Conservation (phyloP, 2,797 vertebrate genomes). For the Catostomus latipinnis region DNA sequence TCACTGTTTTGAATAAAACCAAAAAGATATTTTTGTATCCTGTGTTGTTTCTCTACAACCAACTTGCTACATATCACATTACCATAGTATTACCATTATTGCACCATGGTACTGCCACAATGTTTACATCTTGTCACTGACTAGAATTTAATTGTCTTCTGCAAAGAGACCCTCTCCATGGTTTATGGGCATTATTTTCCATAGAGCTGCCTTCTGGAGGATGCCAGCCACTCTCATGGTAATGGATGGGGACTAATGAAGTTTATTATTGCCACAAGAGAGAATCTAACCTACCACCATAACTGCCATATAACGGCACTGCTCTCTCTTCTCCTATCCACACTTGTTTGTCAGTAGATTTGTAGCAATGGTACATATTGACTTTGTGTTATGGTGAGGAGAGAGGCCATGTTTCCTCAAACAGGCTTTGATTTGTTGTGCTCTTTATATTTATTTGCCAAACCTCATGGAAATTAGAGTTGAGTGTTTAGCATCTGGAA, state of each 20-base stretch:
- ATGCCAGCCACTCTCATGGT: conserved; percentile 20
- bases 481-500: conserved; percentile 39
- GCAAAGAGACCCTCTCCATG: conserved; percentile 11
- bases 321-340: conserved; percentile 3
- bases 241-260: conserved; percentile 34
- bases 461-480: conserved; percentile 25
- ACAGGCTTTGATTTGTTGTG: conserved; percentile 38
- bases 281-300: conserved; percentile 36
- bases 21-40: too few relatives aligned
- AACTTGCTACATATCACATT: not conserved
- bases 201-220: conserved; percentile 5
- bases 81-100: not conserved
- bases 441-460: conserved; percentile 36
- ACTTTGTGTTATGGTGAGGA: conserved; percentile 30
- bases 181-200: conserved; percentile 9
- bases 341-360: conserved; percentile 32
- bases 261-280: conserved; percentile 26
- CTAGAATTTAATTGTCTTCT: conserved; percentile 5
- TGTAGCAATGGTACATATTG: conserved; percentile 32
- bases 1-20: too few relatives aligned
- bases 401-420: conserved; percentile 36
- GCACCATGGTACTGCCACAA: not conserved
- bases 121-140: conserved; percentile 9
- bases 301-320: conserved; percentile 14
- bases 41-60: too few relatives aligned